Evolutionary conservation across 1,140 invertebrate species (phyloP), one percentile per base, ranked within the genome.

Genomic region (Drosophila ogumai): DNA sequence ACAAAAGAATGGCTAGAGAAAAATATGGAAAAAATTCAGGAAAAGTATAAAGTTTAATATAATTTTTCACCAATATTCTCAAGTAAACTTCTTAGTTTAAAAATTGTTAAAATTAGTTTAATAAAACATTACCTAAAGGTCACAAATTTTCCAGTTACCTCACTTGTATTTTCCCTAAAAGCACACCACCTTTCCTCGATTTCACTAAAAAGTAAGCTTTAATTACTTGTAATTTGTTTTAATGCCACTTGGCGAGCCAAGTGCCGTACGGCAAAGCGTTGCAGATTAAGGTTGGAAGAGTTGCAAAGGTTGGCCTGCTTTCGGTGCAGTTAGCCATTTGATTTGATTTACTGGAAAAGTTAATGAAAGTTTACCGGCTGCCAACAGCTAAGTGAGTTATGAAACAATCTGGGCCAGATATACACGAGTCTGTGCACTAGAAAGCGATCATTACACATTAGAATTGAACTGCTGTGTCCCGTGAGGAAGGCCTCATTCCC

Each of bases 181-280:
- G 34, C 22, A 44, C 44, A 49, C 57, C 63, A 49, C 17, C 38
- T 41, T 50, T 32, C n/a, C 17, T 67, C 32, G 56, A 73, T 73
- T 73, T 81, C 64, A 82, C 84, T 90, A 76, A 66, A 61, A 79
- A 71, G 63, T 75, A 68, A 67, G 67, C 80, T 79, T 90, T 90
- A 90, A 90, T 90, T 90, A 90, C 81, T 90, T 90, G 85, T 90
- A 90, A 90, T 85, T 90, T 85, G 85, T 85, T 90, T 81, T 85
- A 90, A 90, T 81, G 69, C 81, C 81, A 85, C 86, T 90, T 90
- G 86, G 69, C 54, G 68, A 81, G 69, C 61, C 77, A 87, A 75
- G 75, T 61, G 43, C 52, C 59, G 57, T 28, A 12, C 47, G 22
- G 43, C 56, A 43, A 59, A 47, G 31, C 25, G 36, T 50, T 49